These are phyloP conservation scores for Sciurus niger DNA, from an alignment of 2,113 vertebrate genomes.

Conservation along the genomic window DNA sequence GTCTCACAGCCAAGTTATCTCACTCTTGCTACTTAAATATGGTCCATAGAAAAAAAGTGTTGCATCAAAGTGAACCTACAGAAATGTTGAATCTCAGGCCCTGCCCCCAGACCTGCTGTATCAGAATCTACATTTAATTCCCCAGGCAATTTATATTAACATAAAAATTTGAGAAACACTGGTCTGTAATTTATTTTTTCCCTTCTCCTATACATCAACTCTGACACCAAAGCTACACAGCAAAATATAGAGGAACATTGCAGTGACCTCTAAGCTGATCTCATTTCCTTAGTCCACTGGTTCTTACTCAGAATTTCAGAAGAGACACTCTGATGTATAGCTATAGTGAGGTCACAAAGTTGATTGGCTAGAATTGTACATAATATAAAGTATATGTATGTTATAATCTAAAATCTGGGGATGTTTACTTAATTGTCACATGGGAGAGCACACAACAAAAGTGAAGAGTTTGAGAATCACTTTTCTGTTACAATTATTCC, in stretches of 20 bases:
- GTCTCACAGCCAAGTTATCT: background rate
- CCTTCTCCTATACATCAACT: background rate
- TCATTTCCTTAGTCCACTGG: background rate
- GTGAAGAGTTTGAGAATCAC: too few species aligned
- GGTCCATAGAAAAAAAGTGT: background rate
- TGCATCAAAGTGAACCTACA: background rate
- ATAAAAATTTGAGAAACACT: conserved; percentile 27
- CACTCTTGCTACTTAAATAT: background rate
- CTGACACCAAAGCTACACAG: background rate
- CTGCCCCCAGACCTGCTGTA: background rate
- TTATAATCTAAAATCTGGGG: background rate
- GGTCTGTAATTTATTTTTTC: background rate
- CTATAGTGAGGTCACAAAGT: background rate
- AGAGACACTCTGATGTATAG: background rate
- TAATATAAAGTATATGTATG: background rate
- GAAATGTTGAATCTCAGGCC: background rate
- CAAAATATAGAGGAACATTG: background rate
- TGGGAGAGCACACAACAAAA: background rate
- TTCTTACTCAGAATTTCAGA: background rate
- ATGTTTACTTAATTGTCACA: background rate
- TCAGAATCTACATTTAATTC: background rate
- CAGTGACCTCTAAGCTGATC: background rate
- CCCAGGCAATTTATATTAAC: background rate
- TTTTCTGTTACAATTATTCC: too few species aligned
- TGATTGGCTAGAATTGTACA: background rate